Conservation (phyloP, 2,113 vertebrate species). For the Solea senegalensis region DNA sequence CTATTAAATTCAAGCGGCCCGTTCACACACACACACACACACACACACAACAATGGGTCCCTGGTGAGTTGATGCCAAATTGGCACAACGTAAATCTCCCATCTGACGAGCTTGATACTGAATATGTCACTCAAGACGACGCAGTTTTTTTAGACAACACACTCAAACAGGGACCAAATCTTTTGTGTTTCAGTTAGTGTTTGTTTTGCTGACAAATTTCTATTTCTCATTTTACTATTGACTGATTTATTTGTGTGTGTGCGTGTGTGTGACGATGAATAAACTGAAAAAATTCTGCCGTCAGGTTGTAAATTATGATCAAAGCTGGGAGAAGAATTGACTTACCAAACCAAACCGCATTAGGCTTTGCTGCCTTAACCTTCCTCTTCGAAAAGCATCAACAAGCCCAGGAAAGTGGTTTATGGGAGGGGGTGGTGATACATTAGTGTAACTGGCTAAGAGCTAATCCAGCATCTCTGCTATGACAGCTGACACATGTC, state of each 20-base stretch:
- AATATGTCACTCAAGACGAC: neutral
- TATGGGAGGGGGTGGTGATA: conserved; percentile 2
- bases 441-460: conserved; percentile 44
- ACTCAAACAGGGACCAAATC: neutral
- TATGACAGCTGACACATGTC: conserved; percentile 57
- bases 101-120: neutral
- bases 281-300: neutral
- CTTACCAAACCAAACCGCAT: conserved; percentile 5
- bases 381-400: conserved; percentile 25
- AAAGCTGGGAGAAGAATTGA: neutral
- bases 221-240: no score
- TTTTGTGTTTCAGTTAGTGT: neutral
- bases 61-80: conserved; percentile 2
- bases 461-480: conserved; percentile 61
- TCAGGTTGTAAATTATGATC: neutral
- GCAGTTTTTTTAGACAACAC: neutral
- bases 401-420: conserved; percentile 24
- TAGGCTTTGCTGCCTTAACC: neutral
- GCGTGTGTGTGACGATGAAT: neutral
- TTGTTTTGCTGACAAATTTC: neutral
- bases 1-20: conserved; percentile 14
- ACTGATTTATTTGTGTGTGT: neutral
- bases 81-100: conserved; percentile 10
- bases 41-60: conserved; percentile 7
- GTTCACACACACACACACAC: neutral